Evolutionary conservation across 2,888 invertebrate genomes (phyloP).

Genomic region (Ypsolopha sequella): DNA sequence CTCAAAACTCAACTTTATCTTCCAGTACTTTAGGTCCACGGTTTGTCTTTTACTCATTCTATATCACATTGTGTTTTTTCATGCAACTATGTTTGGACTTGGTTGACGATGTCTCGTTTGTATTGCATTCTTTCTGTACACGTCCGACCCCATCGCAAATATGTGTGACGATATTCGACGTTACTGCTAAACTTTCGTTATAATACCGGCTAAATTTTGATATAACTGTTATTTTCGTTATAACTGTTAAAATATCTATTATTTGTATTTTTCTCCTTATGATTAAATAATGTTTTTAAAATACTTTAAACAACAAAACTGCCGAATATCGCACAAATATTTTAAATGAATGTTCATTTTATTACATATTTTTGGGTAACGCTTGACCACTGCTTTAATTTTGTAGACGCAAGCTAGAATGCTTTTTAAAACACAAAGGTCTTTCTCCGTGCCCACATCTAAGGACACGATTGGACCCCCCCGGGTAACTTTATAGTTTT

Average conservation of each 20-base stretch:
- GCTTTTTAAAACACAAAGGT: constrained; percentile 92
- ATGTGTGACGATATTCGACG: background rate
- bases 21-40: constrained; percentile 14
- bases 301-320: background rate
- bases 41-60: constrained; percentile 16
- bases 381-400: constrained; percentile 23
- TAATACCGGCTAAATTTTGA: background rate
- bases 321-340: background rate
- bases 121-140: constrained; percentile 20
- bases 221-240: background rate
- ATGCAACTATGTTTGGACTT: constrained; percentile 45
- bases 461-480: constrained; percentile 75
- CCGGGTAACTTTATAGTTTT: constrained; percentile 36
- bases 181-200: too few species aligned
- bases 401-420: constrained; percentile 74
- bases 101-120: constrained; percentile 43
- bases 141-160: background rate
- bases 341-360: background rate
- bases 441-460: constrained; percentile 92
- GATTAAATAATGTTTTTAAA: background rate
- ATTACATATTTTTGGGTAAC: background rate
- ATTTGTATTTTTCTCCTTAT: background rate
- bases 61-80: constrained; percentile 38
- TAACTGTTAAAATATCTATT: background rate
- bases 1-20: constrained; percentile 10